These are phyloP conservation scores for Oryzias javanicus DNA, from an alignment of 2,113 vertebrate species.

Conservation along the genomic window DNA sequence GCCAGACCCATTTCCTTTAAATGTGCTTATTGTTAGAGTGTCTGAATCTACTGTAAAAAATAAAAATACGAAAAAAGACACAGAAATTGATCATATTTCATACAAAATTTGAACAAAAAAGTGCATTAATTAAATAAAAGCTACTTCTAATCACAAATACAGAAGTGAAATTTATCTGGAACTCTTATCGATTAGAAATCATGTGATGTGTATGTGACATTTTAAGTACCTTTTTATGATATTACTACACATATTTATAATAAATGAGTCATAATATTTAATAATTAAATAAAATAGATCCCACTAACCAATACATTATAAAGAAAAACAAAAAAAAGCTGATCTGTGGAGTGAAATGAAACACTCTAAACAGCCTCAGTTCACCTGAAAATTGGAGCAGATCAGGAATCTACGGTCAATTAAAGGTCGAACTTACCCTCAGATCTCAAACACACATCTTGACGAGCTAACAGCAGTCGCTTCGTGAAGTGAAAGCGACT, in stretches of 20 bases:
- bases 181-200: constrained; percentile 29
- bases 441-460: constrained; percentile 56
- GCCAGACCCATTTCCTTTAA: constrained; percentile 10
- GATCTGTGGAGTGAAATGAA: too few species aligned
- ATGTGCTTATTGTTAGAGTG: not conserved
- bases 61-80: too few species aligned
- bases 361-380: too few species aligned
- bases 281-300: too few species aligned
- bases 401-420: too few species aligned
- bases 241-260: too few species aligned
- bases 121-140: not conserved
- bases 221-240: not conserved
- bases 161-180: constrained; percentile 22
- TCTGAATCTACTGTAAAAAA: too few species aligned
- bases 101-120: not conserved
- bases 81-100: too few species aligned
- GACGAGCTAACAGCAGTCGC: constrained; percentile 22
- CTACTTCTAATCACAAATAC: constrained; percentile 4
- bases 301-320: too few species aligned
- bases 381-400: too few species aligned
- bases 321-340: too few species aligned
- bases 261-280: too few species aligned
- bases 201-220: constrained; percentile 22
- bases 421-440: constrained; percentile 62
- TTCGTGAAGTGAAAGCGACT: constrained; percentile 35